Conservation (phyloP, 2,888 invertebrate genomes). For the Cosmia trapezina region DNA sequence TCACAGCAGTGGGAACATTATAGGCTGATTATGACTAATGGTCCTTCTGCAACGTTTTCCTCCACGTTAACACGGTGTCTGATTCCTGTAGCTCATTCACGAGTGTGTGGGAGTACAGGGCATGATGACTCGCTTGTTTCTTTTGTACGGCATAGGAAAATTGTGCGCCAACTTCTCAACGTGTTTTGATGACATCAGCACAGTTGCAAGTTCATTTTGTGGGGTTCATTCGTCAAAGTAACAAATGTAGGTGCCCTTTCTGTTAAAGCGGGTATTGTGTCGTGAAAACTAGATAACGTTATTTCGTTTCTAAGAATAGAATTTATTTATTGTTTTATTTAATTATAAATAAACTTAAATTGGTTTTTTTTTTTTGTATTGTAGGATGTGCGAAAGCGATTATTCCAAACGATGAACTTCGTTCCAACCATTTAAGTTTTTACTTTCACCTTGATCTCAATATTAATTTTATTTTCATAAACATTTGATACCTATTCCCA, state of each 20-base stretch:
- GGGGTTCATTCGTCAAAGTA: constrained; percentile 29
- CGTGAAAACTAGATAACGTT: not conserved
- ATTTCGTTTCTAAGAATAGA: not conserved
- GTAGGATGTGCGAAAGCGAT: too few species aligned
- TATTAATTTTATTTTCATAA: too few species aligned
- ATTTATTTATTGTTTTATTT: too few species aligned
- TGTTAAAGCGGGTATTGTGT: not conserved
- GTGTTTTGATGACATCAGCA: constrained; percentile 56
- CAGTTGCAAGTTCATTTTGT: constrained; percentile 27
- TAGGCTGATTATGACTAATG: too few species aligned
- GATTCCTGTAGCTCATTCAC: constrained; percentile 44
- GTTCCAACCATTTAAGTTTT: too few species aligned
- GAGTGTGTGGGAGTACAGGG: constrained; percentile 40
- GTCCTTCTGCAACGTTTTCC: constrained; percentile 9
- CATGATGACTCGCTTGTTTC: constrained; percentile 59
- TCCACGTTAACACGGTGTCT: constrained; percentile 31
- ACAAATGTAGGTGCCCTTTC: not conserved
- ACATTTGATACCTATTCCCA: too few species aligned
- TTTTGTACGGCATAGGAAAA: constrained; percentile 42
- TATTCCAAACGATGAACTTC: too few species aligned
- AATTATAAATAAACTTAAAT: too few species aligned
- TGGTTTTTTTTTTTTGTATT: too few species aligned
- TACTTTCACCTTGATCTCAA: too few species aligned
- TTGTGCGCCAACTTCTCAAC: constrained; percentile 30
- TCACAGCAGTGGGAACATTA: too few species aligned